A percentile compares a stretch with the other conserved stretches of the same genome.
phyloP scores from a whole-genome alignment of 2,888 invertebrate species.

The Stenotaenia linearis region DNA sequence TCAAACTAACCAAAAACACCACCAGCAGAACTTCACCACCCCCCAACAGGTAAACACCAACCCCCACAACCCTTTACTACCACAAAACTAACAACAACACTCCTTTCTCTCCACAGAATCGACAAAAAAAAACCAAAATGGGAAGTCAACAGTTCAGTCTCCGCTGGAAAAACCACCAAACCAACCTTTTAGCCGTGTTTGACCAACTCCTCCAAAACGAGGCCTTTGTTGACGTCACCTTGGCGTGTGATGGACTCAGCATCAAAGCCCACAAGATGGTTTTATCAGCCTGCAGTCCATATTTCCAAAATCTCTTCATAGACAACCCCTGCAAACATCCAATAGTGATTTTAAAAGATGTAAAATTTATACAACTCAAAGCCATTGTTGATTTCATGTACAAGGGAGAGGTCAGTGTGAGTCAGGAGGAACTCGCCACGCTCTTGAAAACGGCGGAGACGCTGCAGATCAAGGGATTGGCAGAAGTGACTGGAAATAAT shows the following conservation, averaged over 20 bases:
- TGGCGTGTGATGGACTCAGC: slow-evolving; percentile 57
- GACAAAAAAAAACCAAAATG: slow-evolving; percentile 39
- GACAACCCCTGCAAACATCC: slow-evolving; percentile 57
- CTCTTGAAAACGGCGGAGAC: slow-evolving; percentile 57
- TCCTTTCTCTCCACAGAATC: too few relatives aligned
- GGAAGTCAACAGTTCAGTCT: slow-evolving; percentile 64
- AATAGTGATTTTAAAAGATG: slow-evolving; percentile 62
- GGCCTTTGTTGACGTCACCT: slow-evolving; percentile 61
- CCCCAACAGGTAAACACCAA: too few relatives aligned
- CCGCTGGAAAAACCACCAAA: slow-evolving; percentile 73
- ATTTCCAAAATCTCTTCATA: slow-evolving; percentile 63
- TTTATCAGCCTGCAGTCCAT: slow-evolving; percentile 68
- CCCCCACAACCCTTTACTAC: too few relatives aligned
- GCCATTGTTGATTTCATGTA: slow-evolving; percentile 90
- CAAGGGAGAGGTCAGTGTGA: slow-evolving; percentile 82
- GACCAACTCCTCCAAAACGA: slow-evolving; percentile 59
- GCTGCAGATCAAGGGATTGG: slow-evolving; percentile 59
- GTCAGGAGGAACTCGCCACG: slow-evolving; percentile 65
- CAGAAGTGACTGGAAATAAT: slow-evolving; percentile 46
- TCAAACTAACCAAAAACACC: too few relatives aligned
- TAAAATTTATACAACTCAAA: slow-evolving; percentile 75
- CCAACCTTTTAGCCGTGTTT: slow-evolving; percentile 61
- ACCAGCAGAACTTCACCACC: too few relatives aligned
- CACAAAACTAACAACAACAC: neutral
- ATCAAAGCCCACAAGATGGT: slow-evolving; percentile 65